Evolutionary conservation across 2,888 invertebrate species (phyloP).

Genomic region (Cerastoderma edule): DNA sequence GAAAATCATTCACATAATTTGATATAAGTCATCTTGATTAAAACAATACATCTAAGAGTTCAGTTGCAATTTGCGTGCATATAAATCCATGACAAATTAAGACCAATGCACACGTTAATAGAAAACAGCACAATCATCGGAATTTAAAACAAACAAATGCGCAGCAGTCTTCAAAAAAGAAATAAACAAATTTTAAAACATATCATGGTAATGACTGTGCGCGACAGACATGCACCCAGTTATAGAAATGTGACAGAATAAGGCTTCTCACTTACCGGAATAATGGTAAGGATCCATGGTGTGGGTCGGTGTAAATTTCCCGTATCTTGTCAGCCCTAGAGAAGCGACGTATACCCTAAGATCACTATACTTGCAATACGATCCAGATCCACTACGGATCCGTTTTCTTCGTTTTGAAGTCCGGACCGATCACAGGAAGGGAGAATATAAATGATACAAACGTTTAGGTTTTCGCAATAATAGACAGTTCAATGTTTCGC

Average conservation of each 20-base stretch:
- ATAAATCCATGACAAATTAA: no score
- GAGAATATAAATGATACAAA: slow-evolving; percentile 61
- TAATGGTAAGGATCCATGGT: slow-evolving; percentile 63
- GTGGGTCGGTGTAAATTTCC: slow-evolving; percentile 50
- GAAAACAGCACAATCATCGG: no score
- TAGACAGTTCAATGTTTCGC: slow-evolving; percentile 62
- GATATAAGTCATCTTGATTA: no score
- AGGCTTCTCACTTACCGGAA: slow-evolving; percentile 59
- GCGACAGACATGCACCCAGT: slow-evolving; percentile 15
- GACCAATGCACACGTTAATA: no score
- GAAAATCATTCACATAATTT: no score
- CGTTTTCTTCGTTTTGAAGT: slow-evolving; percentile 56
- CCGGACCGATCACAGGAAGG: slow-evolving; percentile 52
- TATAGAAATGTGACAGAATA: slow-evolving; percentile 21
- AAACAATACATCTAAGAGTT: no score
- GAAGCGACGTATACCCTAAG: slow-evolving; percentile 35
- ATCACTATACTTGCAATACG: slow-evolving; percentile 41
- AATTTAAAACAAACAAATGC: no score
- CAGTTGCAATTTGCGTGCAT: no score
- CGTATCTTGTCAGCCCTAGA: slow-evolving; percentile 51
- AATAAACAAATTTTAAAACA: no score
- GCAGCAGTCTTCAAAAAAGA: no score
- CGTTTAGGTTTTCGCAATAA: slow-evolving; percentile 59
- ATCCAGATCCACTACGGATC: slow-evolving; percentile 50
- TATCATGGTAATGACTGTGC: not conserved